Conservation (phyloP, 2,888 invertebrate genomes). For the Dicyrtomina minuta region DNA sequence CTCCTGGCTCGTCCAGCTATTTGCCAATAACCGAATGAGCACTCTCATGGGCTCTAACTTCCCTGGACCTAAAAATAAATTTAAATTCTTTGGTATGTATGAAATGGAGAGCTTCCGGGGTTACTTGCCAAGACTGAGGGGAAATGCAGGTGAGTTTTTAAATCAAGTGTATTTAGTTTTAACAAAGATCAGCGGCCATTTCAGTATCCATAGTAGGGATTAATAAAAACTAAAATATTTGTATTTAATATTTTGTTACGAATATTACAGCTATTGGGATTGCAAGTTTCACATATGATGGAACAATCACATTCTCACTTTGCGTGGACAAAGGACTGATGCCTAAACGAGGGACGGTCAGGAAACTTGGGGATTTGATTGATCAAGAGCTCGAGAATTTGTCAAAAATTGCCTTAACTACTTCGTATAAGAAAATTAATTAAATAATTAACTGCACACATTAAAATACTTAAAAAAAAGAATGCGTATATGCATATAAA, state of each 20-base stretch:
- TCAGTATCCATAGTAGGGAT: not conserved
- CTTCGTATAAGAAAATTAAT: no score
- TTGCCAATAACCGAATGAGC: slow-evolving; percentile 5
- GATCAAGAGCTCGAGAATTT: not conserved
- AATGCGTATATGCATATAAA: no score
- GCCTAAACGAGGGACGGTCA: not conserved
- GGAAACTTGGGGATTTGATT: not conserved
- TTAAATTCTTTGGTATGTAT: not conserved
- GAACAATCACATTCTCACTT: not conserved
- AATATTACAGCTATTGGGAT: slow-evolving; percentile 1
- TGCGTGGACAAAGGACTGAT: slow-evolving; percentile 12
- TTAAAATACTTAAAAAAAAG: no score
- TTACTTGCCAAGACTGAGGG: not conserved
- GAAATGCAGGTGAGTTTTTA: not conserved
- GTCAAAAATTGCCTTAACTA: no score
- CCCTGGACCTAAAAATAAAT: not conserved
- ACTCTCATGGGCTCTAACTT: slow-evolving; percentile 7
- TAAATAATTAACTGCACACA: no score
- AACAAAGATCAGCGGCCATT: not conserved
- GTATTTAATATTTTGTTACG: not conserved
- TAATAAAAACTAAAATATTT: not conserved
- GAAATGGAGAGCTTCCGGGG: slow-evolving; percentile 6
- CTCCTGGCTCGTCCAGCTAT: not conserved
- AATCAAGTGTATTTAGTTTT: not conserved
- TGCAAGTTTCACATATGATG: slow-evolving; percentile 3